Evolutionary conservation across 2,113 vertebrate genomes (phyloP).

Genomic region (Bubo bubo): DNA sequence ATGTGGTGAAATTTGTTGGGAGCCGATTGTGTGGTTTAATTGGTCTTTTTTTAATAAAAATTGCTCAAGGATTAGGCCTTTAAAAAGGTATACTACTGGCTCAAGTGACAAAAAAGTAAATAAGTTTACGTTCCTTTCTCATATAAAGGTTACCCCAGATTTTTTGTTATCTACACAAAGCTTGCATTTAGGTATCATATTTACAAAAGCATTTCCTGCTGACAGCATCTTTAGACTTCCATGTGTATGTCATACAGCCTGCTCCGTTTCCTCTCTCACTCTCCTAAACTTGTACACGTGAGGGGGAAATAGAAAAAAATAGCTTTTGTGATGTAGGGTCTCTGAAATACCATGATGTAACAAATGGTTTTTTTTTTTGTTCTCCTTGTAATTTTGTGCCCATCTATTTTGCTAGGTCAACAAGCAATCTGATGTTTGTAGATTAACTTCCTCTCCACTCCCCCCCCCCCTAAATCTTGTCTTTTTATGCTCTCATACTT

Average conservation of each 20-base stretch:
- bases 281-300: background rate
- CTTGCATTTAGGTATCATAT: background rate
- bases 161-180: background rate
- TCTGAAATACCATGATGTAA: background rate
- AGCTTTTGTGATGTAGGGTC: background rate
- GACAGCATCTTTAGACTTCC: background rate
- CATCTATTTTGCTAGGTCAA: background rate
- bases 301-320: background rate
- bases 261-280: background rate
- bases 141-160: background rate
- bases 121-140: background rate
- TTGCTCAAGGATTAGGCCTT: background rate
- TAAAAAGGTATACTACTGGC: background rate
- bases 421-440: background rate
- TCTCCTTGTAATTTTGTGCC: background rate
- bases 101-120: background rate
- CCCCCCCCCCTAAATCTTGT: background rate
- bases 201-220: conserved; percentile 23
- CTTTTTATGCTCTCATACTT: fast-evolving
- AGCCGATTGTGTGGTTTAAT: background rate
- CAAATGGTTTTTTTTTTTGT: background rate
- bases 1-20: background rate
- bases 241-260: background rate
- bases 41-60: background rate
- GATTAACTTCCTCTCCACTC: background rate